Evolutionary conservation across 2,888 invertebrate species (phyloP), one percentile per base, ranked within the genome.

Genomic region (Epirrhoe tristata): DNA sequence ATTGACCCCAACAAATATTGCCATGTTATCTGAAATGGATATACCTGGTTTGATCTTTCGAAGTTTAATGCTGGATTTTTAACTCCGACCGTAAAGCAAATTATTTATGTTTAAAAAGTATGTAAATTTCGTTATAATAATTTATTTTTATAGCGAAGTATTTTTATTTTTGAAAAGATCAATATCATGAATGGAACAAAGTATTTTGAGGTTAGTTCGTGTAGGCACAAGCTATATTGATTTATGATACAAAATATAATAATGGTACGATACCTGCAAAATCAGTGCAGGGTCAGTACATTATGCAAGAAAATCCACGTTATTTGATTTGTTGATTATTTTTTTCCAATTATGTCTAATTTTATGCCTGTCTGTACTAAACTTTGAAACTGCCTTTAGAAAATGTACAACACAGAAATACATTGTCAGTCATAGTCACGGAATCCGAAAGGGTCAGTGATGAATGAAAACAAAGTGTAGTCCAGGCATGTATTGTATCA

Each of bases 301-400:
- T 53, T 14, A 16, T 10, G 16, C n/a, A 24, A n/a, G 14, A 48
- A 16, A 14, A 32, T 56, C 56, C 51, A 43, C 1, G 10, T 5
- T 10, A 52, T 48, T 58, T 60, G 32, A 34, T 57, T 58, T 14
- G 48, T 67, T 63, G 58, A 62, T 67, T 67, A 14, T 66, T 58
- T 58, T 58, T 34, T 56, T 59, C 31, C 5, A 46, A 56, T 59
- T 52, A 17, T 63, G 62, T 57, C 39, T 52, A 55, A 52, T 52
- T 31, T 51, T 31, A 57, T 48, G 12, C 16, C 14, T 16, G 48
- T 48, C 48, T 14, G 14, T 16, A 14, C 16, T 48, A 14, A 48
- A 16, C 48, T 48, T 16, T 48, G 14, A 14, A 7, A 3, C 16
- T 14, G 16, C 12, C 48, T 16, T 46, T 48, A 0, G 12, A 12